Conservation (phyloP, 2,888 invertebrate species). For the Yponomeuta plumbellus region DNA sequence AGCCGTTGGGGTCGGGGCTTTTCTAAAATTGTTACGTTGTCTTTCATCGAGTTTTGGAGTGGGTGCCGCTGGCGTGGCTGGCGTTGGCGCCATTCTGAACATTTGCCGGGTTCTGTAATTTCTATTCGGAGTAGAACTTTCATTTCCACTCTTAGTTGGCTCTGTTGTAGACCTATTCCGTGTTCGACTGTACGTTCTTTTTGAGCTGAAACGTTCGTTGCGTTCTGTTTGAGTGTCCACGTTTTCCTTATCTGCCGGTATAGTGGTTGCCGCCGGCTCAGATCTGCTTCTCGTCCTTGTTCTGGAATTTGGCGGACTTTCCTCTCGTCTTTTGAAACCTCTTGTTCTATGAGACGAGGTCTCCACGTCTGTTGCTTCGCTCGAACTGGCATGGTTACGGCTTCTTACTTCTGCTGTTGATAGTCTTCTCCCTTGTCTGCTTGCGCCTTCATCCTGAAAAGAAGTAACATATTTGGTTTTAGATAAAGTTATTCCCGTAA, state of each 20-base stretch:
- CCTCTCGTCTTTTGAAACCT: conserved; percentile 48
- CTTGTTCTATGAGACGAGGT: conserved; percentile 47
- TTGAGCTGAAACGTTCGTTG: conserved; percentile 59
- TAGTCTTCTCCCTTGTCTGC: conserved; percentile 50
- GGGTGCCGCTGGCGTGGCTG: conserved; percentile 10
- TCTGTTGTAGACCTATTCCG: conserved; percentile 43
- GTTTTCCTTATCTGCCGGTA: conserved; percentile 19
- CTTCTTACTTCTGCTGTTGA: conserved; percentile 36
- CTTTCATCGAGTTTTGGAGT: not conserved
- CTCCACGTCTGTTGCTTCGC: conserved; percentile 37
- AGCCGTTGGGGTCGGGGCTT: conserved; percentile 30
- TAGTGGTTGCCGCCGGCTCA: not conserved
- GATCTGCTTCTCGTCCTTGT: conserved; percentile 48
- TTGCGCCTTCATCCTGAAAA: conserved; percentile 53
- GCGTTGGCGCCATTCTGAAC: conserved; percentile 25
- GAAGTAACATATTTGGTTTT: conserved; percentile 7
- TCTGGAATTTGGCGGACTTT: conserved; percentile 27
- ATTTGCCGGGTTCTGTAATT: conserved; percentile 31
- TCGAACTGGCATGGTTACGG: conserved; percentile 30
- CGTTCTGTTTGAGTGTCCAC: conserved; percentile 35
- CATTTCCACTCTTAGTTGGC: conserved; percentile 28
- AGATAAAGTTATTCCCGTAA: too few species aligned
- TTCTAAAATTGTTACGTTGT: conserved; percentile 26
- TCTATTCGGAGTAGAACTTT: conserved; percentile 23
- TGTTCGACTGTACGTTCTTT: conserved; percentile 52